Evolutionary conservation across 2,888 invertebrate species (phyloP).

Genomic region (Seira ritae): DNA sequence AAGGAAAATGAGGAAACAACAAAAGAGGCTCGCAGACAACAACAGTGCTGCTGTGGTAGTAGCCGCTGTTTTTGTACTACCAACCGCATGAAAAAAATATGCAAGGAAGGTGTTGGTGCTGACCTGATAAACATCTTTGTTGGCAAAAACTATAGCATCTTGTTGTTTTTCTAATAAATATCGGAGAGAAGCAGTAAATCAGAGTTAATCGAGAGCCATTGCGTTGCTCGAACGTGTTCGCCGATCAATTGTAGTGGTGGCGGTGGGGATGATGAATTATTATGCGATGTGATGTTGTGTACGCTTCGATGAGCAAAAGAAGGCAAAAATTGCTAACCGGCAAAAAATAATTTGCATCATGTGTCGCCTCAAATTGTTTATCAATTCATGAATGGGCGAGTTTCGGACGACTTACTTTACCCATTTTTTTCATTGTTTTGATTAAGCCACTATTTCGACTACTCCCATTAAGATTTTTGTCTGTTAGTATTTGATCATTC

Average conservation of each 20-base stretch:
- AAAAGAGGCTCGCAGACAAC: constrained; percentile 26
- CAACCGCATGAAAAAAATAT: too few species aligned
- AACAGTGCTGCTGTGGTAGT: not conserved
- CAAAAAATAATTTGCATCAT: constrained; percentile 25
- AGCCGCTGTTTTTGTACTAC: not conserved
- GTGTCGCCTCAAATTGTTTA: constrained; percentile 39
- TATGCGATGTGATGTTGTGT: not conserved
- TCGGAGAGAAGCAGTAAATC: too few species aligned
- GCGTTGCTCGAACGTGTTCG: constrained; percentile 33
- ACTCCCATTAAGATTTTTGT: too few species aligned
- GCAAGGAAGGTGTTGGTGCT: constrained; percentile 11
- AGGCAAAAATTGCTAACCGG: constrained; percentile 33
- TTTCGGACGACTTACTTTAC: not conserved
- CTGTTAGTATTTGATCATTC: too few species aligned
- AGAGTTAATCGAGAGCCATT: not conserved
- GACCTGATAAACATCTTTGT: constrained; percentile 38
- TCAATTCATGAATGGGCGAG: constrained; percentile 51
- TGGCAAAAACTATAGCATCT: constrained; percentile 15
- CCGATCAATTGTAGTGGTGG: not conserved
- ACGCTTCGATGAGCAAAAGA: constrained; percentile 23
- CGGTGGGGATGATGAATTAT: too few species aligned
- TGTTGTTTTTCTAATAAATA: constrained; percentile 1
- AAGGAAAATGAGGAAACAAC: constrained; percentile 23
- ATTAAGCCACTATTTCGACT: constrained; percentile 11
- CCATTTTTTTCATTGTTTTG: constrained; percentile 5